phyloP scores from a whole-genome alignment of 1,140 invertebrate species.

The Lepeophtheirus salmonis region DNA sequence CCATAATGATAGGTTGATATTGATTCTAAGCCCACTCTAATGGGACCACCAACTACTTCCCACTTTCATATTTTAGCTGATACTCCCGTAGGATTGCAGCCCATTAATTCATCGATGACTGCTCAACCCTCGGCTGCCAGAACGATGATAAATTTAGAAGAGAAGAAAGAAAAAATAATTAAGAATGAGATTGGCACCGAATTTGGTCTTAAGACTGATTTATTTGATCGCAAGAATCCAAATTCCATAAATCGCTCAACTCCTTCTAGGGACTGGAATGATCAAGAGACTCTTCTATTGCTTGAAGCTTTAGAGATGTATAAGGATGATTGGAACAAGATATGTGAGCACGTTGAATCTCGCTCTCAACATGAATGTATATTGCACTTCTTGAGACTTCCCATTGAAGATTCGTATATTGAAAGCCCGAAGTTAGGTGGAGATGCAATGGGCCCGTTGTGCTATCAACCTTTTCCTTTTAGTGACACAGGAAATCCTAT shows the following conservation, averaged over 20 bases:
- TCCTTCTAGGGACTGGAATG: constrained; percentile 82
- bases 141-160: constrained; percentile 55
- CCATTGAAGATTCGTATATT: constrained; percentile 95
- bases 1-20: constrained; percentile 58
- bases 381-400: constrained; percentile 83
- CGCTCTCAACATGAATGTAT: constrained; percentile 98
- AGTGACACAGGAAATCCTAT: constrained; percentile 95
- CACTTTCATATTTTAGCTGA: constrained; percentile 98
- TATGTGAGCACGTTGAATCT: constrained; percentile 77
- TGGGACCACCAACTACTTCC: constrained; percentile 97
- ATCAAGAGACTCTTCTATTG: constrained; percentile 87
- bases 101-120: constrained; percentile 67
- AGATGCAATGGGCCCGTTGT: constrained; percentile 69
- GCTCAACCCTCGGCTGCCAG: constrained; percentile 70
- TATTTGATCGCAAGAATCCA: constrained; percentile 40
- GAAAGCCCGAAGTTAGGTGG: constrained; percentile 49
- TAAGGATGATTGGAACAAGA: constrained; percentile 99
- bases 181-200: constrained; percentile 35
- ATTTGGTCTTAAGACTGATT: constrained; percentile 87
- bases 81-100: constrained; percentile 87
- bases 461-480: constrained; percentile 94
- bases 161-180: constrained; percentile 29
- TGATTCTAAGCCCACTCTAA: constrained; percentile 80
- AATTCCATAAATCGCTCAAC: constrained; percentile 34
- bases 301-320: constrained; percentile 91